These are phyloP conservation scores for Pyrrhosoma nymphula DNA, from an alignment of 2,888 invertebrate genomes.

Conservation along the genomic window DNA sequence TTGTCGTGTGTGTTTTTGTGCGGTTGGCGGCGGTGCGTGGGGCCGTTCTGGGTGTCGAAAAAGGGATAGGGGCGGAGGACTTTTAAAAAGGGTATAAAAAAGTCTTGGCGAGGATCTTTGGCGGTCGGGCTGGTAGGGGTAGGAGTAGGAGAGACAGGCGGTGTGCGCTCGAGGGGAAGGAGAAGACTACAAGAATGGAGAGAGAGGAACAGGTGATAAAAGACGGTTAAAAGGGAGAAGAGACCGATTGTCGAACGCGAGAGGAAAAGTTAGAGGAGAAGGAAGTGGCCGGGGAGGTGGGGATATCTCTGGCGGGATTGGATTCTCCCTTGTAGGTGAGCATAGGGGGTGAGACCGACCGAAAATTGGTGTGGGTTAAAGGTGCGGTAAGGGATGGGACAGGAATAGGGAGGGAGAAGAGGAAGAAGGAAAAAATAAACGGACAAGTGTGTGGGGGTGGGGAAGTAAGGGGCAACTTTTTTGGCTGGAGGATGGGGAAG, in stretches of 20 bases:
- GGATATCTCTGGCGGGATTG: background rate
- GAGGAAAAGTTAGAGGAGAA: background rate
- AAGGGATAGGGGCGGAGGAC: background rate
- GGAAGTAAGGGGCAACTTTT: too few species aligned
- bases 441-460: background rate
- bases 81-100: background rate
- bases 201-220: background rate
- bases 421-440: background rate
- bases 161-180: background rate
- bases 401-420: background rate
- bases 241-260: background rate
- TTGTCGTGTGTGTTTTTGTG: background rate
- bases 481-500: background rate
- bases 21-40: background rate
- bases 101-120: background rate
- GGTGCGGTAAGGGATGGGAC: conserved; percentile 1
- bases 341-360: background rate
- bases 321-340: background rate
- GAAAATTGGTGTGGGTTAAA: background rate
- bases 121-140: background rate
- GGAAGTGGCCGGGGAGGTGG: background rate
- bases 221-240: background rate
- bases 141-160: background rate
- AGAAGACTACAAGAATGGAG: too few species aligned
- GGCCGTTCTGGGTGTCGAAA: background rate